These are phyloP conservation scores for Cephus pygmeus DNA, from an alignment of 2,888 invertebrate genomes.

Conservation along the genomic window DNA sequence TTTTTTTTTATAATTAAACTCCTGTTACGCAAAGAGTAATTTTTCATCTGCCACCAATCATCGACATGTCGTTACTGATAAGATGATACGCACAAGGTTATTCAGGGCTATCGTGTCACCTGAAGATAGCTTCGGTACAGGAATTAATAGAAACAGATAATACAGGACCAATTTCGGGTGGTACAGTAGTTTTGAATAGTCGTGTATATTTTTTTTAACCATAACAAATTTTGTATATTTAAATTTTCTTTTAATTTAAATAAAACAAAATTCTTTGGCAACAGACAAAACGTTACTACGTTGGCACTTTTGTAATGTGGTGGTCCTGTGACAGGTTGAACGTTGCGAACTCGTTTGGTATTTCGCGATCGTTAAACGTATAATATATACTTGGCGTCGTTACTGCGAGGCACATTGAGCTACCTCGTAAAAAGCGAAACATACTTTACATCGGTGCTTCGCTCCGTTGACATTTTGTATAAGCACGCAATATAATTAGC, in stretches of 20 bases:
- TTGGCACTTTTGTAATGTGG: background rate
- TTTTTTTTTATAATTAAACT: background rate
- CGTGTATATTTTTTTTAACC: no score
- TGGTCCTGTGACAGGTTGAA: background rate
- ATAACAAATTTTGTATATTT: no score
- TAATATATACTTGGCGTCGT: slow-evolving; percentile 49
- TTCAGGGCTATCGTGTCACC: no score
- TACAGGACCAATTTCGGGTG: no score
- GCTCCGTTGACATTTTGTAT: slow-evolving; percentile 57
- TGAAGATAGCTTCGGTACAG: no score
- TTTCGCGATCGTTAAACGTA: slow-evolving; percentile 56
- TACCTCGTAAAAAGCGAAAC: slow-evolving; percentile 54
- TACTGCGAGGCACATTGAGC: slow-evolving; percentile 35
- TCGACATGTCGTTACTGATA: background rate
- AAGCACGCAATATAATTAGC: slow-evolving; percentile 58
- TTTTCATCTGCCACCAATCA: background rate
- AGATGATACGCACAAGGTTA: background rate
- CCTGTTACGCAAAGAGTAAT: background rate
- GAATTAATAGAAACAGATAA: no score
- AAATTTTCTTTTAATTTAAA: no score
- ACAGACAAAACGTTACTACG: background rate
- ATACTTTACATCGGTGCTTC: slow-evolving; percentile 45
- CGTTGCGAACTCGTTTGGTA: slow-evolving; percentile 35
- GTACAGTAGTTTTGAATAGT: no score
- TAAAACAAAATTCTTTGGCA: no score